A percentile compares a stretch with the other conserved stretches of the same genome.
Conservation (phyloP, 2,888 invertebrate genomes). For the Philhelius pedissequus region DNA sequence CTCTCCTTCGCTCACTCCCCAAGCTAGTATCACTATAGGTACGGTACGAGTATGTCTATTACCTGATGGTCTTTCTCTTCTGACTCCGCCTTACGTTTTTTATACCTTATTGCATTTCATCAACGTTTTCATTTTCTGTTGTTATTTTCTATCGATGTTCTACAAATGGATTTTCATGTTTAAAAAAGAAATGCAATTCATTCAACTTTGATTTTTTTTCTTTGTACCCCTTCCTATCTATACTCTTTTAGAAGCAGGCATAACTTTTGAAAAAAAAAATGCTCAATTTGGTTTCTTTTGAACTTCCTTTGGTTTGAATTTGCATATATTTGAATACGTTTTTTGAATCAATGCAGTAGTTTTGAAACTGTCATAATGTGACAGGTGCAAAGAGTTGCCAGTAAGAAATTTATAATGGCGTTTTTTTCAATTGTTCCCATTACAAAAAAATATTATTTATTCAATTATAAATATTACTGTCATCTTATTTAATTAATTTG, state of each 20-base stretch:
- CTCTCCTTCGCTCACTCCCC: neutral
- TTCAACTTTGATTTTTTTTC: constrained; percentile 6
- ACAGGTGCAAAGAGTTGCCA: neutral
- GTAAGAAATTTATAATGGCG: neutral
- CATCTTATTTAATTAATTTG: too few species aligned
- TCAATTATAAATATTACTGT: too few species aligned
- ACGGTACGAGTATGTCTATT: neutral
- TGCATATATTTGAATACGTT: too few species aligned
- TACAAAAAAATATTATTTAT: too few species aligned
- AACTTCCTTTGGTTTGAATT: neutral
- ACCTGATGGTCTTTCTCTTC: neutral
- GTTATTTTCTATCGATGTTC: neutral
- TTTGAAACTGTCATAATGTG: neutral
- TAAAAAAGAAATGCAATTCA: constrained; percentile 21
- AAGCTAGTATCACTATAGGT: neutral
- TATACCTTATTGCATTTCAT: constrained; percentile 21
- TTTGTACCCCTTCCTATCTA: neutral
- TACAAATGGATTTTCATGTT: neutral
- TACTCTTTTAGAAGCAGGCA: neutral
- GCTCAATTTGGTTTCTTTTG: neutral
- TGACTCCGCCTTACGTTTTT: constrained; percentile 6
- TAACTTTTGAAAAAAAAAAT: neutral
- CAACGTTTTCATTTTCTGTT: neutral
- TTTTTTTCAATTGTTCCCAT: neutral
- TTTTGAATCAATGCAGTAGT: too few species aligned